These are phyloP conservation scores for Polypterus bichir DNA, from an alignment of 2,113 vertebrate genomes.

Conservation along the genomic window DNA sequence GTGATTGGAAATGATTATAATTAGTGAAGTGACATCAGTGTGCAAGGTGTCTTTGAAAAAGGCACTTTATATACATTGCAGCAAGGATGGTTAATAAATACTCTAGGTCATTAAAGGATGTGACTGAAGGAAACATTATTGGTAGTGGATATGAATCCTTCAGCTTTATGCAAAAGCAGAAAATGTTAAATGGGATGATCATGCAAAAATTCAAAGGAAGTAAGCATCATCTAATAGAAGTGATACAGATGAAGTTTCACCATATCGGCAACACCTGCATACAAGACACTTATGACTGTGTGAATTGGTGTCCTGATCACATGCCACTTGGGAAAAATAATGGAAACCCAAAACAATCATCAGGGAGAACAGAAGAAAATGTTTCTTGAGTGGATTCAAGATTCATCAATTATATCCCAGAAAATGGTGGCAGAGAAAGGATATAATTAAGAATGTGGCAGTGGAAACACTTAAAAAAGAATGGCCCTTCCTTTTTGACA, in stretches of 20 bases:
- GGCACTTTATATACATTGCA: conserved; percentile 16
- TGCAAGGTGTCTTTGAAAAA: conserved; percentile 15
- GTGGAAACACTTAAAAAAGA: conserved; percentile 5
- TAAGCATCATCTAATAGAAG: conserved; percentile 9
- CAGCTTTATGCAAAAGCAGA: conserved; percentile 12
- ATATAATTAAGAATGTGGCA: conserved; percentile 14
- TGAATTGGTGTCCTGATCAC: conserved; percentile 12
- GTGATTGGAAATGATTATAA: conserved; percentile 12
- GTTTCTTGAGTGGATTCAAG: conserved; percentile 6
- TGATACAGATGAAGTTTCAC: conserved; percentile 13
- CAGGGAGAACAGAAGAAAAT: conserved; percentile 20
- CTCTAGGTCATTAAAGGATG: conserved; percentile 10
- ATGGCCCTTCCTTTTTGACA: conserved; percentile 14
- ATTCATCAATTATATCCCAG: conserved; percentile 5
- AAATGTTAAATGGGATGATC: conserved; percentile 12
- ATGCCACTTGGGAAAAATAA: conserved; percentile 9
- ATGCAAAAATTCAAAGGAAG: conserved; percentile 10
- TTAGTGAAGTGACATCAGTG: conserved; percentile 11
- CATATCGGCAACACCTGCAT: conserved; percentile 6
- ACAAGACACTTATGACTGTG: conserved; percentile 11
- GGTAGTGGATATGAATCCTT: conserved; percentile 17
- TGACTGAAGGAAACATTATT: conserved; percentile 17
- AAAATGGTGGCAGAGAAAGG: conserved; percentile 12
- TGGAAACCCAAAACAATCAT: conserved; percentile 13
- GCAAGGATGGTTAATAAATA: conserved; percentile 15